phyloP scores from a whole-genome alignment of 1,140 invertebrate genomes.

The Drosophila erecta region DNA sequence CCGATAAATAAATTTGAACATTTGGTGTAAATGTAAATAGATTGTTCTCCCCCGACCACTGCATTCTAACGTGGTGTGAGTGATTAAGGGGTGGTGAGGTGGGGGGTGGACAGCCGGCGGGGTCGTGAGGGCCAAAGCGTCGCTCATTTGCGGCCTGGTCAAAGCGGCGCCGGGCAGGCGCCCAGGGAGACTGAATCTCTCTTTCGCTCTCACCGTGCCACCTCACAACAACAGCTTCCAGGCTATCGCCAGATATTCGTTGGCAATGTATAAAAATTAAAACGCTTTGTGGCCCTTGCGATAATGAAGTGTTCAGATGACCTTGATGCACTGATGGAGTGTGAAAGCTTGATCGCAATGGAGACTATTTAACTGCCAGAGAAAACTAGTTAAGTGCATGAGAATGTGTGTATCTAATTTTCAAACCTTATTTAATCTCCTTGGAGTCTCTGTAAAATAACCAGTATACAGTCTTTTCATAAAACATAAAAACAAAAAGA shows the following conservation, averaged over 20 bases:
- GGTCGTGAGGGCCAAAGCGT: conserved; percentile 46
- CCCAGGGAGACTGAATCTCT: conserved; percentile 36
- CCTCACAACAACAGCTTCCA: background rate
- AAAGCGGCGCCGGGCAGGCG: conserved; percentile 68
- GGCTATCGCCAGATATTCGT: conserved; percentile 5
- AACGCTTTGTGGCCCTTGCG: conserved; percentile 54
- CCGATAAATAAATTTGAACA: conserved; percentile 83
- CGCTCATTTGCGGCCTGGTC: conserved; percentile 66
- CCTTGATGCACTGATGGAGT: conserved; percentile 39
- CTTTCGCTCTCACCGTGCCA: background rate
- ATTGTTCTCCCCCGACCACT: conserved; percentile 44
- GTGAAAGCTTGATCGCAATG: conserved; percentile 11
- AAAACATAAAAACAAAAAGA: no score
- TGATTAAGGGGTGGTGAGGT: conserved; percentile 70
- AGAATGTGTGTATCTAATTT: no score
- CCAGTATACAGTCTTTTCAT: no score
- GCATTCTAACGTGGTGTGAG: conserved; percentile 16
- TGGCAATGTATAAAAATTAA: conserved; percentile 59
- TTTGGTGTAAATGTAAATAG: conserved; percentile 83
- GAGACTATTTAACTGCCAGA: background rate
- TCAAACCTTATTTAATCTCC: no score
- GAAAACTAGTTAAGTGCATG: no score
- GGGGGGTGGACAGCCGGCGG: conserved; percentile 5
- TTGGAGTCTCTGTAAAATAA: no score
- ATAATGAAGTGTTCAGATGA: conserved; percentile 22